These are phyloP conservation scores for Graphium colonna DNA, from an alignment of 2,888 invertebrate species.

Conservation along the genomic window DNA sequence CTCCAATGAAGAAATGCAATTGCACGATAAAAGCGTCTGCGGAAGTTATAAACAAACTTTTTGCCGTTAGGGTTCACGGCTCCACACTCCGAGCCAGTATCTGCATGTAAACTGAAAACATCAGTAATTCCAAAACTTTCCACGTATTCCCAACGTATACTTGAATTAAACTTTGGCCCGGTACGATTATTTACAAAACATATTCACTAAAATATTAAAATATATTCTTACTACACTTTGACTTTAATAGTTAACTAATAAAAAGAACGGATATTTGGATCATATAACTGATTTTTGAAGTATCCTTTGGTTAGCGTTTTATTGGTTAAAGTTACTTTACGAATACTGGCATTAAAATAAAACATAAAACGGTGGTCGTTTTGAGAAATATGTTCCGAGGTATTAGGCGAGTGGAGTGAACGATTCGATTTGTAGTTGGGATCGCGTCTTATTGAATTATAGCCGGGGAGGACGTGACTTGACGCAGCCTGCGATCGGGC, in stretches of 20 bases:
- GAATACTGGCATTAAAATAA: neutral
- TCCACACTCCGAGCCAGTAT: constrained; percentile 30
- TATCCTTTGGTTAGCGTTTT: too few species aligned
- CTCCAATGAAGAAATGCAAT: constrained; percentile 12
- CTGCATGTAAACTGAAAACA: constrained; percentile 36
- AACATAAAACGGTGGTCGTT: constrained; percentile 23
- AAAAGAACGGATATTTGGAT: too few species aligned
- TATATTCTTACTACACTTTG: too few species aligned
- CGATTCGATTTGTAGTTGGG: constrained; percentile 52
- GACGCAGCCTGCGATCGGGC: constrained; percentile 46
- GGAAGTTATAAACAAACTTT: constrained; percentile 28
- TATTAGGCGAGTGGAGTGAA: constrained; percentile 45
- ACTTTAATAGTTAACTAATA: too few species aligned
- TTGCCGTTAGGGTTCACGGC: constrained; percentile 31
- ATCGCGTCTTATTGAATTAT: constrained; percentile 71
- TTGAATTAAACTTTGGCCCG: constrained; percentile 29
- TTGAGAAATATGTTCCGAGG: constrained; percentile 31
- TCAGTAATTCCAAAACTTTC: constrained; percentile 32
- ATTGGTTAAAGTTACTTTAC: neutral
- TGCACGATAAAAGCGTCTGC: constrained; percentile 19
- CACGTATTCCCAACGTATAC: constrained; percentile 28
- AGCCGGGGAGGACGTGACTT: constrained; percentile 56
- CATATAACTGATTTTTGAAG: too few species aligned
- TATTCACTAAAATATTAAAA: neutral
- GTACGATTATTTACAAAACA: constrained; percentile 29